phyloP scores from a whole-genome alignment of 2,797 vertebrate species.

The Rhadinocentrus ornatus region DNA sequence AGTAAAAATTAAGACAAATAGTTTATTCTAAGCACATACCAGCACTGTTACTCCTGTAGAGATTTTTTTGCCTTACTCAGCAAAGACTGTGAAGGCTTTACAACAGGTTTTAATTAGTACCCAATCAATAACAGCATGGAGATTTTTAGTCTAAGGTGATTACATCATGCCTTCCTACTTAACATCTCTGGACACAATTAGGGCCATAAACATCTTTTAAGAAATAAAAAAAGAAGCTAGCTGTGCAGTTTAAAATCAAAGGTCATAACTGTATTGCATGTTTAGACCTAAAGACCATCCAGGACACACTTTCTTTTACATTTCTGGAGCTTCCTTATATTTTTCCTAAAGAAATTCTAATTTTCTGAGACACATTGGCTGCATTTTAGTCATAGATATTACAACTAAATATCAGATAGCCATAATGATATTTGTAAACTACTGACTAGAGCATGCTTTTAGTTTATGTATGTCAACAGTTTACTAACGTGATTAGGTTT shows the following conservation, averaged over 20 bases:
- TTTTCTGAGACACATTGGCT: background rate
- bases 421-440: background rate
- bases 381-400: background rate
- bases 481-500: conserved; percentile 3
- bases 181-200: conserved; percentile 2
- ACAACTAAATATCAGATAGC: background rate
- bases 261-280: background rate
- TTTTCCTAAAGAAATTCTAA: background rate
- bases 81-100: conserved; percentile 10
- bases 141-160: conserved; percentile 8
- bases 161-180: conserved; percentile 10
- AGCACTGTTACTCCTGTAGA: conserved; percentile 6
- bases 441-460: background rate
- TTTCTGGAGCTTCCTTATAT: no score
- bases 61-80: conserved; percentile 7
- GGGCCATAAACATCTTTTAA: background rate
- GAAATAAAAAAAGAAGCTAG: background rate
- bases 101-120: conserved; percentile 34
- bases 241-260: background rate
- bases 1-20: conserved; percentile 9
- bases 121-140: conserved; percentile 26
- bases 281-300: no score
- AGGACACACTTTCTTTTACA: background rate
- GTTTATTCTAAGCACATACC: conserved; percentile 3
- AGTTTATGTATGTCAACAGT: background rate